Evolutionary conservation across 2,113 vertebrate genomes (phyloP).

Genomic region (Lepus timidus): DNA sequence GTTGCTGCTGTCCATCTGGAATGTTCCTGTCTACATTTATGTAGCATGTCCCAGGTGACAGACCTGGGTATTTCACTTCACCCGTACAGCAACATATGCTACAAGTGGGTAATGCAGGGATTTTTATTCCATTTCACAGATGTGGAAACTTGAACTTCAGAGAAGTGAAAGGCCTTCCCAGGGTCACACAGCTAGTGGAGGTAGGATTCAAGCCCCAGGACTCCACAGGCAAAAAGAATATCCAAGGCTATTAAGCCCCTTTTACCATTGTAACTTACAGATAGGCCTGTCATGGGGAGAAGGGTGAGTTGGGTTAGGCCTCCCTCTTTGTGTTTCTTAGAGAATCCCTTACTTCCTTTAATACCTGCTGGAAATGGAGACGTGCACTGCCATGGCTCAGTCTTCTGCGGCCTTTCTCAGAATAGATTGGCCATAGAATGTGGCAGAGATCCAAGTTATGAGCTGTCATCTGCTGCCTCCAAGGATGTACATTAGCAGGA

Average conservation of each 20-base stretch:
- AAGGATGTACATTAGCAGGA: no score
- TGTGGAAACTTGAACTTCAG: not conserved
- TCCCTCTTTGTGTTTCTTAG: not conserved
- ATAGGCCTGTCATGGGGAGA: not conserved
- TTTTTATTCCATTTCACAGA: conserved; percentile 33
- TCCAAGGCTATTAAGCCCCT: conserved; percentile 21
- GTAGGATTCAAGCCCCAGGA: not conserved
- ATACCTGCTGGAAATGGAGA: not conserved
- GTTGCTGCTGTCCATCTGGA: not conserved
- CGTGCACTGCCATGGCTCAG: not conserved
- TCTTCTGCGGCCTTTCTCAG: not conserved
- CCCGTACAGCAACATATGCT: conserved; percentile 2
- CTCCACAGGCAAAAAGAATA: not conserved
- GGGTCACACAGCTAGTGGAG: not conserved
- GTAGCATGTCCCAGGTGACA: not conserved
- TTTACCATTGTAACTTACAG: conserved; percentile 17
- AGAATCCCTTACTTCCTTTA: conserved; percentile 31
- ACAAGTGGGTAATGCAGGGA: not conserved
- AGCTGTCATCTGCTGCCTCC: no score
- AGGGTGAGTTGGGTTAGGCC: not conserved
- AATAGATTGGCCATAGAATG: conserved; percentile 9
- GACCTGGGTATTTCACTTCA: not conserved
- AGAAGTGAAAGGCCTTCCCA: conserved; percentile 22
- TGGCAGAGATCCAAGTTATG: not conserved
- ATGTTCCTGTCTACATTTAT: not conserved